Evolutionary conservation across 2,113 vertebrate species (phyloP).

Genomic region (Aviceda subcristata): DNA sequence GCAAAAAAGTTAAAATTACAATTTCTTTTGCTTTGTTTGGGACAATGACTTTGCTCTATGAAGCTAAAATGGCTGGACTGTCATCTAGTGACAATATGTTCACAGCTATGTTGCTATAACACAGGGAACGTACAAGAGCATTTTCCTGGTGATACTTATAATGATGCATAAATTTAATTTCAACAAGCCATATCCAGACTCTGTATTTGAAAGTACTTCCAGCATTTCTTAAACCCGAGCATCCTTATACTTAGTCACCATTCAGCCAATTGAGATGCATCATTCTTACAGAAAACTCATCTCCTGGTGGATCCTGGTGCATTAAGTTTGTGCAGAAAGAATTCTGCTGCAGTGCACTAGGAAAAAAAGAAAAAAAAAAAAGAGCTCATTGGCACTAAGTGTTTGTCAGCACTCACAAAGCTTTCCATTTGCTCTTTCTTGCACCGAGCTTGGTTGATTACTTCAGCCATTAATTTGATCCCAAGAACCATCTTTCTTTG

Average conservation of each 20-base stretch:
- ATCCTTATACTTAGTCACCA: not conserved
- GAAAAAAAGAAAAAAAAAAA: not conserved
- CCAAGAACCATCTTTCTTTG: not conserved
- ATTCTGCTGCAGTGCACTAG: conserved; percentile 9
- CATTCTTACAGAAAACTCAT: not conserved
- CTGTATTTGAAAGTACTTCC: not conserved
- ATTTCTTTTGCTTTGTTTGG: conserved; percentile 36
- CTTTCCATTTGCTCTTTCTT: not conserved
- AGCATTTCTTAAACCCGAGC: not conserved
- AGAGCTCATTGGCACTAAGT: not conserved
- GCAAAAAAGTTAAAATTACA: not conserved
- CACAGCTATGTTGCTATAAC: not conserved
- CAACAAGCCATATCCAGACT: not conserved
- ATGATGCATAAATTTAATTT: conserved; percentile 23
- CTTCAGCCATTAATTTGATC: not conserved
- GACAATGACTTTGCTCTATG: conserved; percentile 7
- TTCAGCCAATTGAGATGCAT: not conserved
- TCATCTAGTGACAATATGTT: conserved; percentile 21
- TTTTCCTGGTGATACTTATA: conserved; percentile 15
- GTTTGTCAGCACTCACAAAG: conserved; percentile 1
- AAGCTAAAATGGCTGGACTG: conserved; percentile 25
- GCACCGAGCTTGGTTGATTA: not conserved
- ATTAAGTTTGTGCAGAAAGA: not conserved
- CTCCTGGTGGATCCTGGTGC: not conserved
- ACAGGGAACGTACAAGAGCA: not conserved